Conservation (phyloP, 2,797 vertebrate genomes). For the Trachurus trachurus region DNA sequence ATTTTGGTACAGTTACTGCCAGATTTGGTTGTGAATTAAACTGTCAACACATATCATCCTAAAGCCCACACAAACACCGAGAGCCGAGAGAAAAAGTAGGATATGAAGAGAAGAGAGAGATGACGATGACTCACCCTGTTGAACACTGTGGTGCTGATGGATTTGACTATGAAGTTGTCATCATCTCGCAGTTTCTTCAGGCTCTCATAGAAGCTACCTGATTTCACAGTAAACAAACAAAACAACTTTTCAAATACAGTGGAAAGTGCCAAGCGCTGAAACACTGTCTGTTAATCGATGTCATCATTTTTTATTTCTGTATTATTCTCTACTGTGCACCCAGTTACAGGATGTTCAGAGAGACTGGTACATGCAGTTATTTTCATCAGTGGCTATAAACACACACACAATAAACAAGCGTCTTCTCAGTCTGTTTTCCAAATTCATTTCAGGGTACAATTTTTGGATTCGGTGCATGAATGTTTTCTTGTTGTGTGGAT, state of each 20-base stretch:
- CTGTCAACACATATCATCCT: conserved; percentile 1
- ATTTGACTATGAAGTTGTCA: conserved; percentile 87
- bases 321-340: neutral
- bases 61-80: neutral
- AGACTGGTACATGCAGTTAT: neutral
- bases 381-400: neutral
- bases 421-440: neutral
- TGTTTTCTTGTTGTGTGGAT: conserved; percentile 4
- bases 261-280: neutral
- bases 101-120: conserved; percentile 7
- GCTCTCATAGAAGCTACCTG: conserved; percentile 90
- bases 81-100: neutral
- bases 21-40: conserved; percentile 7
- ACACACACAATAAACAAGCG: neutral
- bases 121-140: conserved; percentile 85
- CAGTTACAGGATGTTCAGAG: neutral
- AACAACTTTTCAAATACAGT: conserved; percentile 1
- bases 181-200: conserved; percentile 90
- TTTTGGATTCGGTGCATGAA: conserved; percentile 3
- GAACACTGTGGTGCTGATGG: conserved; percentile 88
- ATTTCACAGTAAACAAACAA: conserved; percentile 42
- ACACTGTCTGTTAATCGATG: neutral
- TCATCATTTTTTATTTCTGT: neutral
- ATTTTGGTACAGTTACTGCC: neutral
- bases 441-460: neutral